Evolutionary conservation across 2,113 vertebrate genomes (phyloP), one percentile per base, ranked within the genome.

Genomic region (Spea multiplicata): DNA sequence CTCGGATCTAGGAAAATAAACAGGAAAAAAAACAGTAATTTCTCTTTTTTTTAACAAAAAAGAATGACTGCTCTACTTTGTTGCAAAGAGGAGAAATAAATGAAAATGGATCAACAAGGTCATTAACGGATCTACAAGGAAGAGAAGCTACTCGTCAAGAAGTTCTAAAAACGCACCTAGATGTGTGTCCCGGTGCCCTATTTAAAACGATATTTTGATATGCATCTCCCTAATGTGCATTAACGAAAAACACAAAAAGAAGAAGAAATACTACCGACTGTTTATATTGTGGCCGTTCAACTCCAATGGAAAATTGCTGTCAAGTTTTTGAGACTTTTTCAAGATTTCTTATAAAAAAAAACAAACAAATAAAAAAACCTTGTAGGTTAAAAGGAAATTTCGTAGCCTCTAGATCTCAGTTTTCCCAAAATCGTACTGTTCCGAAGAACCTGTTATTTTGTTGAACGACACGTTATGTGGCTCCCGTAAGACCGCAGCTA

Each of bases 321-420:
- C 85, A 82, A 84, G 84, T 92, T 92, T 92, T 90, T 92, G 87
- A 89, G 89, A 86, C 88, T 91, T 93, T 92, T 91, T 90, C 84
- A 84, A 91, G 84, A 74, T 86, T 81, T 92, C 88, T 86, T 81
- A 89, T 30, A 30, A 84, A 83, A 85, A 83, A 83, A 67, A 65
- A 52, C 12, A 59, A 46, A 71, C 10, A 12, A 44, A 13, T 0
- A 44, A 88, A 90, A 87, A 87, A 89, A 85, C 89, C 86, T 90
- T 90, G 85, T 90, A 89, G 86, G 89, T 87, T 81, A 83, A 86
- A 87, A 81, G 85, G 80, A 77, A 83, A 81, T 91, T 91, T 91
- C 89, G 88, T 89, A 91, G 86, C 85, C 85, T 88, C 88, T 81
- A 84, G 78, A 66, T 84, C 45, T 88, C 88, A 61, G 5, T 90